Percentiles rank a stretch among this genome's conserved stretches.
Conservation (phyloP, 1,140 invertebrate species). For the Zeugodacus cucurbitae region DNA sequence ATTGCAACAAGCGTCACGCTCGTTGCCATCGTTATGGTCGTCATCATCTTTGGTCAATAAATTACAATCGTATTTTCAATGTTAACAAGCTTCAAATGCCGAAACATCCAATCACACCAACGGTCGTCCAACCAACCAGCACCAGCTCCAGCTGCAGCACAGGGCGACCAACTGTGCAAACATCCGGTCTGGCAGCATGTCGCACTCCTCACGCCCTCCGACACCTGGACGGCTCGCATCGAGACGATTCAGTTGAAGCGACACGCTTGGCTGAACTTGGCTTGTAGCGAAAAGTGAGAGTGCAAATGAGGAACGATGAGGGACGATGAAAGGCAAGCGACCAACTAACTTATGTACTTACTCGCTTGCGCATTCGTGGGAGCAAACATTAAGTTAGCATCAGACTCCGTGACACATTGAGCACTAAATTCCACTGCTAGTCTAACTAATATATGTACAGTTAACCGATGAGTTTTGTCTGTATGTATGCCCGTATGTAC, state of each 20-base stretch:
- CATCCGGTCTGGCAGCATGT: neutral
- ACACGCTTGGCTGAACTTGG: neutral
- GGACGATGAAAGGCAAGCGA: neutral
- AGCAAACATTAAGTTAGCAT: neutral
- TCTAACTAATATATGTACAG: neutral
- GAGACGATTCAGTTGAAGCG: neutral
- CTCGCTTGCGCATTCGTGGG: neutral
- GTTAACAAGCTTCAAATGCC: slow-evolving; percentile 32
- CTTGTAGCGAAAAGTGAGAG: neutral
- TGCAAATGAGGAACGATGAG: neutral
- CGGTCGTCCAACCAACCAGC: neutral
- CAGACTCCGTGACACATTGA: neutral
- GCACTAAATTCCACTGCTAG: neutral
- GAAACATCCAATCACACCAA: neutral
- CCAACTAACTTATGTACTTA: neutral
- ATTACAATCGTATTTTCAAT: slow-evolving; percentile 36
- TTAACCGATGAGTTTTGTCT: neutral
- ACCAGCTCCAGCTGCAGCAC: neutral
- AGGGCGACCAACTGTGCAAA: neutral
- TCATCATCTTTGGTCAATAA: slow-evolving; percentile 34
- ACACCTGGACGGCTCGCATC: neutral
- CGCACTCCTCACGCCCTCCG: neutral
- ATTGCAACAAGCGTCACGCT: neutral
- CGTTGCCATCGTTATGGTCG: slow-evolving; percentile 21
- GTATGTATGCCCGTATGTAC: neutral